A percentile compares a stretch with the other conserved stretches of the same genome.
These are phyloP conservation scores for Copidosoma aretas DNA, from an alignment of 2,888 invertebrate species.

Conservation along the genomic window DNA sequence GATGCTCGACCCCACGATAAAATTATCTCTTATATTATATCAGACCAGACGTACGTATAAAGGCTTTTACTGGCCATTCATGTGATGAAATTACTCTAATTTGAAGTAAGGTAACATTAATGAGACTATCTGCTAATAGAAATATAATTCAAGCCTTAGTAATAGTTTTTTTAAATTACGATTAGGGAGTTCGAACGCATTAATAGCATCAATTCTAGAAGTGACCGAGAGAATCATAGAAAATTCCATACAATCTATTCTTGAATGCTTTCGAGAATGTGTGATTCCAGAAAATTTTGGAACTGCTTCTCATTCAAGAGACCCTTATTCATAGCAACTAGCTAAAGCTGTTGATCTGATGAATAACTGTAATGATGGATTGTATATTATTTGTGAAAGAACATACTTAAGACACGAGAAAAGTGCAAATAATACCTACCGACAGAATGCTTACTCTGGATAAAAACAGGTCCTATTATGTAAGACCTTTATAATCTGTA, in stretches of 20 bases:
- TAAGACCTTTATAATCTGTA: conserved; percentile 17
- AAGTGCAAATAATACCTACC: not conserved
- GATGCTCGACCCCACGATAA: not conserved
- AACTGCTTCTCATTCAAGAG: conserved; percentile 32
- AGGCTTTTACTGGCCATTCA: conserved; percentile 31
- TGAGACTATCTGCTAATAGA: conserved; percentile 26
- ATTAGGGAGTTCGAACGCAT: conserved; percentile 39
- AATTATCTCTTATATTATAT: not conserved
- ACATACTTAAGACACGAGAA: conserved; percentile 26
- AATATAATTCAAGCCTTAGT: conserved; percentile 37
- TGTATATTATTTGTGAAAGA: conserved; percentile 43
- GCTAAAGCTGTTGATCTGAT: conserved; percentile 36
- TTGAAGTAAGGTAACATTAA: not conserved
- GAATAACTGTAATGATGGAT: conserved; percentile 27
- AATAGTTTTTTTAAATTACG: conserved; percentile 41
- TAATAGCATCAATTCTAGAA: conserved; percentile 29
- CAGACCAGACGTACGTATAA: not conserved
- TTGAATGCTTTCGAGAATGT: conserved; percentile 44
- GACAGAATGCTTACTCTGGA: not conserved
- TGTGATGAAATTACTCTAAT: conserved; percentile 14
- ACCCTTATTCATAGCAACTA: conserved; percentile 38
- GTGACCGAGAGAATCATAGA: not conserved
- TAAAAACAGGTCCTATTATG: not conserved
- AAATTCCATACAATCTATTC: conserved; percentile 14
- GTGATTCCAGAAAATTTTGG: conserved; percentile 41